Conservation (phyloP, 2,888 invertebrate species). For the Pomacea canaliculata region DNA sequence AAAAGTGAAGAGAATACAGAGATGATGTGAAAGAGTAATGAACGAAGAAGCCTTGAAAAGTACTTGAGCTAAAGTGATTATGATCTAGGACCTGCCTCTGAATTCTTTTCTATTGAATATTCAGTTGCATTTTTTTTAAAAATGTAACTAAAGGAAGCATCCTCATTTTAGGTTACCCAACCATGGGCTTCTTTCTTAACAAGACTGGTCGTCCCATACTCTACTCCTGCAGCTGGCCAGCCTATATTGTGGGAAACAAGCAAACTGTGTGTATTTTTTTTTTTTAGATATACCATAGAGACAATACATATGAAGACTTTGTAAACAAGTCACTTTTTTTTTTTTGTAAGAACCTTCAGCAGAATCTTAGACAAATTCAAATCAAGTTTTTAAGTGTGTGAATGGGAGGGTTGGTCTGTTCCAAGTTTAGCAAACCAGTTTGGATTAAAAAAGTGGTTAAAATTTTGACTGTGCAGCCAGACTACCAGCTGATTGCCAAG, state of each 20-base stretch:
- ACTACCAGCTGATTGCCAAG: slow-evolving; percentile 86
- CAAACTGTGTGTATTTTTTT: not conserved
- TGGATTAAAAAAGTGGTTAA: not conserved
- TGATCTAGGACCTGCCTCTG: too few relatives aligned
- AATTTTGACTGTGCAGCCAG: slow-evolving; percentile 76
- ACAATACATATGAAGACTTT: too few relatives aligned
- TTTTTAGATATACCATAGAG: not conserved
- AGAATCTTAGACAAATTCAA: not conserved
- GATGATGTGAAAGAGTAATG: too few relatives aligned
- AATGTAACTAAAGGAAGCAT: too few relatives aligned
- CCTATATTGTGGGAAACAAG: slow-evolving; percentile 74
- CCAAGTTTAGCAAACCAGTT: not conserved
- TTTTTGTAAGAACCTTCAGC: not conserved
- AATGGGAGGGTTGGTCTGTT: not conserved
- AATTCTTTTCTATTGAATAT: too few relatives aligned
- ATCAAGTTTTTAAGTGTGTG: not conserved
- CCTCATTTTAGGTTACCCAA: slow-evolving; percentile 82
- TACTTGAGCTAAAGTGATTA: too few relatives aligned
- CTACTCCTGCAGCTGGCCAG: slow-evolving; percentile 98
- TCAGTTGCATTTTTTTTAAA: too few relatives aligned
- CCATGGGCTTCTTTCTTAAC: slow-evolving; percentile 90
- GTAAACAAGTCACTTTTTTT: not conserved
- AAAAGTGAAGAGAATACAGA: too few relatives aligned
- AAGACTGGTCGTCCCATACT: slow-evolving; percentile 92
- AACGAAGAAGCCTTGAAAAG: too few relatives aligned